These are phyloP conservation scores for Drosophila borborema DNA, from an alignment of 2,888 invertebrate genomes.

Conservation along the genomic window DNA sequence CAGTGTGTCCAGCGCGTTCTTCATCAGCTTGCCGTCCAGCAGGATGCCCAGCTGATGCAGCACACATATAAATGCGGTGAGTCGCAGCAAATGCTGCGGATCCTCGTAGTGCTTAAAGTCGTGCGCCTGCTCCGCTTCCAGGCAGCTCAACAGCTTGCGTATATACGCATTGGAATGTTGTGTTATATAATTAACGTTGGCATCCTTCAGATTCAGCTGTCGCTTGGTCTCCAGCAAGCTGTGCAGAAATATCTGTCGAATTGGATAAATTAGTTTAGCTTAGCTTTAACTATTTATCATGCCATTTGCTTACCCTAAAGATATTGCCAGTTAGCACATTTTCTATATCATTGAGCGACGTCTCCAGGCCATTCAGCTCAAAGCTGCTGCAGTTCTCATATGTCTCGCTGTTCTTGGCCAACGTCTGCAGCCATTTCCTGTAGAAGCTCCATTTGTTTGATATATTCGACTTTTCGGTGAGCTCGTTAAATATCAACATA, in stretches of 20 bases:
- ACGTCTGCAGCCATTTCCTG: slow-evolving; percentile 90
- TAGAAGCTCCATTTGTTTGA: slow-evolving; percentile 91
- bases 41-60: slow-evolving; percentile 91
- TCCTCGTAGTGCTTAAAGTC: slow-evolving; percentile 68
- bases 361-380: slow-evolving; percentile 89
- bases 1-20: slow-evolving; percentile 89
- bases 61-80: slow-evolving; percentile 89
- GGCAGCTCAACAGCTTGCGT: slow-evolving; percentile 37
- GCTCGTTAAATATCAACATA: slow-evolving; percentile 87
- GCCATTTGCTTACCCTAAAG: slow-evolving; percentile 46
- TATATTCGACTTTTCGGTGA: slow-evolving; percentile 78
- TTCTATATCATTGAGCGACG: slow-evolving; percentile 88
- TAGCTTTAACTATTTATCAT: too few species aligned
- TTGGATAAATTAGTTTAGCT: not conserved
- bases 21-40: slow-evolving; percentile 92
- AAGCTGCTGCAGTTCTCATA: slow-evolving; percentile 86
- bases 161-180: slow-evolving; percentile 65
- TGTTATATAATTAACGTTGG: slow-evolving; percentile 48
- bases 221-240: slow-evolving; percentile 58
- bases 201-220: slow-evolving; percentile 54
- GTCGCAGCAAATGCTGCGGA: slow-evolving; percentile 87
- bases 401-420: slow-evolving; percentile 88
- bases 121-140: slow-evolving; percentile 49
- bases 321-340: slow-evolving; percentile 59
- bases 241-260: slow-evolving; percentile 50